Base-by-base conservation (phyloP, 1,140 invertebrate genomes). In the Nautilus pompilius region DNA sequence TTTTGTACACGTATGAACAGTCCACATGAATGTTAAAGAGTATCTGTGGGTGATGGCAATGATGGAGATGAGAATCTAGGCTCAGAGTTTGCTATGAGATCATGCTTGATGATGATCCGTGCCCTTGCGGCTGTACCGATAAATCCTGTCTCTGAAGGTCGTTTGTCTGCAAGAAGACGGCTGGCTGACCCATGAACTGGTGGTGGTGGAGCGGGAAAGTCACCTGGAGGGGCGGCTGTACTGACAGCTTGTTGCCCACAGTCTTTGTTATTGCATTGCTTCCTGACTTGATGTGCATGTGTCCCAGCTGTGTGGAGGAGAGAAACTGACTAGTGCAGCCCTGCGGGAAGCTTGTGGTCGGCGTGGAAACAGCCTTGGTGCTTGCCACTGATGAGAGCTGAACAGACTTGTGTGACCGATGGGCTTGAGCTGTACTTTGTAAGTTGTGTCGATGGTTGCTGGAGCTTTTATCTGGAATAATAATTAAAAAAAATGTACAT, bases 211-310 rank as follows among this genome's bases (percentile, higher is more conserved):
- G 17, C 5, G 49, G 49, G 26, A 53, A 53, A 4, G 49, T 53
- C 49, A 53, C 49, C 26, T 53, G 49, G 3, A 53, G 49, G 15
- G 49, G 8, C 17, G n/a, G 49, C 0, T 17, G 15, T 20, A 28
- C 29, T 24, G 29, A 28, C 49, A 15, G 26, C 15, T 41, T 41
- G n/a, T 24, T 24, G 13, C 49, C 49, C 15, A 53, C 5, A 8
- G 3, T 5, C 26, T 53, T 53, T 53, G 49, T 53, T 53, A 53
- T 26, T 53, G 26, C 49, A 20, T 53, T 53, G 49, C 49, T 53
- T 28, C 49, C 49, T 22, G 45, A 46, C 24, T 46, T 46, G 45
- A 46, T 46, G 24, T 46, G 45, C 45, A 46, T 46, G 13, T 46
- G 45, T 20, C 17, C 45, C n/a, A 46, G 45, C 3, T 17, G n/a